A percentile compares a stretch with the other conserved stretches of the same genome.
phyloP scores from a whole-genome alignment of 2,888 invertebrate species.

The Liposcelis brunnea region DNA sequence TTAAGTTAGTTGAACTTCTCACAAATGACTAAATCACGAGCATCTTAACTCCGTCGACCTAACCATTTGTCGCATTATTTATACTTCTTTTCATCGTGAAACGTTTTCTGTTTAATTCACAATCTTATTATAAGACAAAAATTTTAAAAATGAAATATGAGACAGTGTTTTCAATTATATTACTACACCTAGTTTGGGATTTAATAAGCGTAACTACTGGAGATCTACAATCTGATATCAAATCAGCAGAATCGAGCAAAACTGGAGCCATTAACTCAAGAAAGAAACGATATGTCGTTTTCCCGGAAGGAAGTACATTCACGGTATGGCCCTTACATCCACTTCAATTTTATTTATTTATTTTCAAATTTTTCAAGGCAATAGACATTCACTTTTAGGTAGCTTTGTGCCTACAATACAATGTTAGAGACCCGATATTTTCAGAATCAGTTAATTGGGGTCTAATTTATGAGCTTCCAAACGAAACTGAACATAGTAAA shows the following conservation, averaged over 20 bases:
- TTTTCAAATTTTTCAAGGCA: background rate
- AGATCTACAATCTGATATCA: background rate
- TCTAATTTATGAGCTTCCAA: background rate
- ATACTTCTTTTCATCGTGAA: too few relatives aligned
- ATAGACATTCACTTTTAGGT: background rate
- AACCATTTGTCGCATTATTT: too few relatives aligned
- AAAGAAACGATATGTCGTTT: background rate
- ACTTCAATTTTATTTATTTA: background rate
- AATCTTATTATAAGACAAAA: too few relatives aligned
- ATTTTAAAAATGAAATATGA: too few relatives aligned
- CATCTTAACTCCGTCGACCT: too few relatives aligned
- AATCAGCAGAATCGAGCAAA: background rate
- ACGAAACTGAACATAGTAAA: conserved; percentile 3
- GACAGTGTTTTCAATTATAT: too few relatives aligned
- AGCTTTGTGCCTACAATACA: conserved; percentile 4
- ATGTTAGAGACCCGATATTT: conserved; percentile 3
- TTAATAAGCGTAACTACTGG: too few relatives aligned
- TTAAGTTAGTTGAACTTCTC: too few relatives aligned
- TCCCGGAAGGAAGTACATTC: conserved; percentile 3
- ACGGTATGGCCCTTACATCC: background rate
- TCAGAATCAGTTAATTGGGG: background rate
- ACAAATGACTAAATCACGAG: too few relatives aligned
- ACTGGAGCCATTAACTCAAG: background rate
- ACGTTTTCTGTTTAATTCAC: too few relatives aligned
- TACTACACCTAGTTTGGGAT: too few relatives aligned